A percentile compares a stretch with the other conserved stretches of the same genome.
Evolutionary conservation across 2,113 vertebrate species (phyloP).

Genomic region (Hystrix cristata): DNA sequence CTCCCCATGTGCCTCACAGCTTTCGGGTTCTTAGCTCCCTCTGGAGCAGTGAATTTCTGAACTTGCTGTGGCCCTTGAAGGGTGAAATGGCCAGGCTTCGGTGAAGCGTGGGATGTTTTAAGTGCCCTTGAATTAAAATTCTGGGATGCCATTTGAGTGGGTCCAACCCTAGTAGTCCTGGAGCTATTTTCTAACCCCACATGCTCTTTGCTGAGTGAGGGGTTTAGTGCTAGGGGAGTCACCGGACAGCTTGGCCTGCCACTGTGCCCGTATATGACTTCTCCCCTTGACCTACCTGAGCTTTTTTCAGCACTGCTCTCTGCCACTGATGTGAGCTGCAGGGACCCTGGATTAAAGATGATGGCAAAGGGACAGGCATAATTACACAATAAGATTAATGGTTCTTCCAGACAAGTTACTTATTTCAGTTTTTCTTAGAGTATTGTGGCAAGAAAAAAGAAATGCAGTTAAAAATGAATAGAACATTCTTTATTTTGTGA

Average conservation of each 20-base stretch:
- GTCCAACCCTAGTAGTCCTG: neutral
- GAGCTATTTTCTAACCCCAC: neutral
- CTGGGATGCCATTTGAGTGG: neutral
- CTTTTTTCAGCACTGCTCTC: neutral
- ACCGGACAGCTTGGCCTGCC: neutral
- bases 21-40: neutral
- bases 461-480: neutral
- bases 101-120: neutral
- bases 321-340: neutral
- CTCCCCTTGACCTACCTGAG: neutral
- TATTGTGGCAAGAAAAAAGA: conserved; percentile 1
- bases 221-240: neutral
- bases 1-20: neutral
- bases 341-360: conserved; percentile 59
- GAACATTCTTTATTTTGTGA: neutral
- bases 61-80: neutral
- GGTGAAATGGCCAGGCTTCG: neutral
- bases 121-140: neutral
- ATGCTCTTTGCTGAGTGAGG: neutral
- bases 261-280: neutral
- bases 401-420: conserved; percentile 37
- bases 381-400: neutral
- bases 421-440: conserved; percentile 5
- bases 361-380: neutral
- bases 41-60: neutral